These are phyloP conservation scores for Phalera bucephala DNA, from an alignment of 2,888 invertebrate genomes.

Conservation along the genomic window DNA sequence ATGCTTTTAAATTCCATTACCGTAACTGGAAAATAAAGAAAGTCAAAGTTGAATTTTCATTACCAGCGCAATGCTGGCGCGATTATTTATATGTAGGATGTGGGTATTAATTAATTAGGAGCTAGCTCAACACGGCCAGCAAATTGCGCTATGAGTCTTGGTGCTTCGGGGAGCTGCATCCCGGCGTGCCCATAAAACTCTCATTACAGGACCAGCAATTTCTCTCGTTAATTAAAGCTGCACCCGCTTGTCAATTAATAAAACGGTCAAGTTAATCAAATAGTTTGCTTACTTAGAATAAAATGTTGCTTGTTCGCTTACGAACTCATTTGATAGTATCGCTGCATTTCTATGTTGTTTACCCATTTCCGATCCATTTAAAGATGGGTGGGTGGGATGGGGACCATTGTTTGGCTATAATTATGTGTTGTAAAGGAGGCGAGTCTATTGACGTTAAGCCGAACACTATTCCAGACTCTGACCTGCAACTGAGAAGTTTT, in stretches of 20 bases:
- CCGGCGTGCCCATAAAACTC: conserved; percentile 54
- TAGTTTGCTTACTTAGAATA: conserved; percentile 10
- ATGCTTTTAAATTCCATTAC: neutral
- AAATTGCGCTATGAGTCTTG: conserved; percentile 53
- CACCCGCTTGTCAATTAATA: conserved; percentile 51
- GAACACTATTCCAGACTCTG: no score
- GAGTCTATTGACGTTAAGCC: no score
- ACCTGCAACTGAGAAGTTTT: no score
- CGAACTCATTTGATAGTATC: no score
- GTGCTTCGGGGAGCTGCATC: conserved; percentile 33
- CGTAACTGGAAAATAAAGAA: neutral
- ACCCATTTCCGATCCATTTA: no score
- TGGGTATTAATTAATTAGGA: conserved; percentile 50
- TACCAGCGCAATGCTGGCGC: neutral
- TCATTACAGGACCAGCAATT: conserved; percentile 55
- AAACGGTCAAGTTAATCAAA: conserved; percentile 34
- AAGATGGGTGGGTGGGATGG: no score
- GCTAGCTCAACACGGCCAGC: conserved; percentile 41
- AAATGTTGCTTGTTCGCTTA: no score
- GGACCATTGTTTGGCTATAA: no score
- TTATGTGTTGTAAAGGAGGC: no score
- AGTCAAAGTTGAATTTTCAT: neutral
- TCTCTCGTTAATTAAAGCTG: conserved; percentile 58
- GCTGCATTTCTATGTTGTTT: no score
- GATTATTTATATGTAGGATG: conserved; percentile 41